Percentiles rank a stretch among this genome's conserved stretches.
Conservation (phyloP, 2,888 invertebrate genomes). For the Entomobrya multifasciata region DNA sequence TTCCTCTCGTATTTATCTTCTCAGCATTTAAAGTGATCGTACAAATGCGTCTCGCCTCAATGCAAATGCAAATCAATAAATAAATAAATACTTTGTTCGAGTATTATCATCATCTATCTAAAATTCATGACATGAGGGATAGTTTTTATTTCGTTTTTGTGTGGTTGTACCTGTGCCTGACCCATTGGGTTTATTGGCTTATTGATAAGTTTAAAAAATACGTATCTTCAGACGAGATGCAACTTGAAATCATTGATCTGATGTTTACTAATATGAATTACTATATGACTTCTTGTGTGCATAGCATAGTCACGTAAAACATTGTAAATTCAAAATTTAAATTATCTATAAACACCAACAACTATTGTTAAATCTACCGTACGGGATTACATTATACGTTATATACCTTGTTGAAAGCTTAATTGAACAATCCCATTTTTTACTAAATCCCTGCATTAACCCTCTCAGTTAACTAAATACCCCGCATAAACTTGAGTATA, state of each 20-base stretch:
- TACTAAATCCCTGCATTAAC: too few species aligned
- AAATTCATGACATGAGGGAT: not conserved
- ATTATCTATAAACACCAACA: not conserved
- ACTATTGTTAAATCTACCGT: not conserved
- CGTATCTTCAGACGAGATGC: too few species aligned
- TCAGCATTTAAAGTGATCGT: too few species aligned
- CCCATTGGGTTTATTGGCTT: slow-evolving; percentile 40
- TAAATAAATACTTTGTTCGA: too few species aligned
- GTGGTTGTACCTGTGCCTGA: not conserved
- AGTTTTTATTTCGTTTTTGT: too few species aligned
- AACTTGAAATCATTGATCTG: too few species aligned
- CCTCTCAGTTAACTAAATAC: too few species aligned
- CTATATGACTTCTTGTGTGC: not conserved
- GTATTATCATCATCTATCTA: too few species aligned
- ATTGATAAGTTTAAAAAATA: slow-evolving; percentile 12
- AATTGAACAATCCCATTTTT: too few species aligned
- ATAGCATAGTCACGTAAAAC: slow-evolving; percentile 27
- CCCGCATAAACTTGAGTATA: too few species aligned
- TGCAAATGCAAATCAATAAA: not conserved
- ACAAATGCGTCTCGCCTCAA: not conserved
- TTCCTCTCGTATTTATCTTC: not conserved
- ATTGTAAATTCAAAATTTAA: not conserved
- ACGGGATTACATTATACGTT: not conserved
- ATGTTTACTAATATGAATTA: too few species aligned
- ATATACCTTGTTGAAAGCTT: too few species aligned